Percentiles rank a stretch among this genome's conserved stretches.
These are phyloP conservation scores for Pagrus major DNA, from an alignment of 2,113 vertebrate species.

Conservation along the genomic window DNA sequence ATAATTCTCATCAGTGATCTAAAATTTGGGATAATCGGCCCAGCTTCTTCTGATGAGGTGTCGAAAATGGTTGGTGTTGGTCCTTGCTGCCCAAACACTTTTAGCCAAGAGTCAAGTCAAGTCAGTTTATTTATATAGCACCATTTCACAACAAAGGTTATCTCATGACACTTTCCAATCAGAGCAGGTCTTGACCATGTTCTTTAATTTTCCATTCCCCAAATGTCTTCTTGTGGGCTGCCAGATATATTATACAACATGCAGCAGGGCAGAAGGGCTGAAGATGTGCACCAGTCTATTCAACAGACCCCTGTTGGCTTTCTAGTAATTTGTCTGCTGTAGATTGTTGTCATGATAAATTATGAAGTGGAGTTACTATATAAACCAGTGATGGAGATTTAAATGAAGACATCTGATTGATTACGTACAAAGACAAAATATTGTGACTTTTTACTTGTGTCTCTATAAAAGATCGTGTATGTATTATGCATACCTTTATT, in stretches of 20 bases:
- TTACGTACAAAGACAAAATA: background rate
- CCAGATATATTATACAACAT: background rate
- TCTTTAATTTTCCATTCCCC: no score
- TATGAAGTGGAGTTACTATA: background rate
- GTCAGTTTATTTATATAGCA: no score
- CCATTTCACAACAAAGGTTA: no score
- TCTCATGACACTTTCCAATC: no score
- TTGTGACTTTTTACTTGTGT: background rate
- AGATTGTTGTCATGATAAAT: background rate
- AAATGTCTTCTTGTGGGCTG: background rate
- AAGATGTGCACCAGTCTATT: background rate
- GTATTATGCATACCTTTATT: background rate
- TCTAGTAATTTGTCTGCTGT: conserved; percentile 1
- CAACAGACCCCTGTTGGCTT: background rate
- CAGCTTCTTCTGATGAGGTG: no score
- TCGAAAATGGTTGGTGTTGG: no score
- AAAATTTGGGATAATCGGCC: no score
- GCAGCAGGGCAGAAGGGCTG: background rate
- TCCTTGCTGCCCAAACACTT: no score
- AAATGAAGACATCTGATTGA: background rate
- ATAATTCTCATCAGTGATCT: no score
- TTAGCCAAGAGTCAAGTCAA: no score
- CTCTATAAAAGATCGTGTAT: background rate
- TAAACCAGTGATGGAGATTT: background rate
- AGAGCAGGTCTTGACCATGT: no score